Evolutionary conservation across 1,140 invertebrate genomes (phyloP), one percentile per base, ranked within the genome.

Genomic region (Brachionus plicatilis): DNA sequence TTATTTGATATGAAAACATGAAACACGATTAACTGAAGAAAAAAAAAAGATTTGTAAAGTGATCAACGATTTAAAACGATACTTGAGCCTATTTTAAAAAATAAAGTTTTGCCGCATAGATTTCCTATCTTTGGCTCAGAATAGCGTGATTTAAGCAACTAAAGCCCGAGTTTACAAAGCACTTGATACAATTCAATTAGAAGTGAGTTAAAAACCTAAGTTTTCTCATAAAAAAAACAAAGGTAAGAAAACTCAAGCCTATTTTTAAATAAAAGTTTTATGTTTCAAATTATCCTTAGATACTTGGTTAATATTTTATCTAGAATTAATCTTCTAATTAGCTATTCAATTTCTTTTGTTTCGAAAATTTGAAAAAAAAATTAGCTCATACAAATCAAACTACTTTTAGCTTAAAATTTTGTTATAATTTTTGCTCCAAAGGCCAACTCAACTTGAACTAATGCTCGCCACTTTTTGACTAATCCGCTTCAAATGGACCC

Each of bases 301-400:
- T 41, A 68, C 33, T 68, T 33, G 24, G 66, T 33, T 68, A 68
- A 68, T 68, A 33, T 68, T 33, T 41, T 72, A 72, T 72, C 68
- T 72, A 41, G 41, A 72, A 72, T 72, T 72, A 72, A 72, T 72
- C 68, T 72, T 72, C 68, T 72, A 72, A 72, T 72, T 72, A 72
- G 41, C 33, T 41, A 72, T 72, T 72, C 37, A 68, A 24, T 60
- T 60, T 72, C 68, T 72, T 72, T 72, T 72, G 29, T 72, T 72
- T 43, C 41, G 14, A 41, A 72, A 41, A 72, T 72, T 68, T 41
- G 33, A 68, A 68, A 72, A 72, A 72, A 72, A 72, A 72, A 72
- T 70, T 70, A 72, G 68, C 68, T 72, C 33, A 72, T 72, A 17
- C 68, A 43, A 41, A 68, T 68, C 66, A 72, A 72, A 72, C 68